Percentiles rank a stretch among this genome's conserved stretches.
phyloP scores from a whole-genome alignment of 2,888 invertebrate genomes.

The Limenitis camilla region DNA sequence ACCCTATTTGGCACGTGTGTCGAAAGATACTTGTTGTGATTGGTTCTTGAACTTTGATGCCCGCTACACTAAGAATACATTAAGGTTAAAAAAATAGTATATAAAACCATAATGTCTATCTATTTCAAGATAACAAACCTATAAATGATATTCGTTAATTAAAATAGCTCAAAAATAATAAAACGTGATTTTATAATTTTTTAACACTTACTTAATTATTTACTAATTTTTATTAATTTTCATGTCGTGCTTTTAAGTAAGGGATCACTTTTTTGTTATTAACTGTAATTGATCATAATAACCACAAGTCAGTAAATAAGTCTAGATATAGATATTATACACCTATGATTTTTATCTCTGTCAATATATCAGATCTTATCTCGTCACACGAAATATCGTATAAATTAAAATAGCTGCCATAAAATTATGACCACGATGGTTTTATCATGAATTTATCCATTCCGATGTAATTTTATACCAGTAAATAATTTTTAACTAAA shows the following conservation, averaged over 20 bases:
- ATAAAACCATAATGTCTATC: too few relatives aligned
- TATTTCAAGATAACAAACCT: too few relatives aligned
- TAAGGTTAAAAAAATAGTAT: too few relatives aligned
- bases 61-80: too few relatives aligned
- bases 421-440: conserved; percentile 24
- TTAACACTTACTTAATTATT: neutral
- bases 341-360: conserved; percentile 21
- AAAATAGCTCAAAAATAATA: too few relatives aligned
- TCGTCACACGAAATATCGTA: conserved; percentile 18
- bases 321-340: neutral
- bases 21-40: conserved; percentile 7
- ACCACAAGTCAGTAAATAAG: neutral
- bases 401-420: conserved; percentile 23
- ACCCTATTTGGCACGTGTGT: conserved; percentile 6
- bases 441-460: neutral
- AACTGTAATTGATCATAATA: neutral
- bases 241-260: neutral
- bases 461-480: too few relatives aligned
- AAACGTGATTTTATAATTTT: neutral
- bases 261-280: too few relatives aligned
- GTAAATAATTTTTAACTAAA: too few relatives aligned
- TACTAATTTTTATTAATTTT: too few relatives aligned
- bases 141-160: too few relatives aligned
- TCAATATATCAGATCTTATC: conserved; percentile 28
- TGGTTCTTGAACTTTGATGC: conserved; percentile 18